phyloP scores from a whole-genome alignment of 2,888 invertebrate genomes.

The Brachynemurus nebulosus region DNA sequence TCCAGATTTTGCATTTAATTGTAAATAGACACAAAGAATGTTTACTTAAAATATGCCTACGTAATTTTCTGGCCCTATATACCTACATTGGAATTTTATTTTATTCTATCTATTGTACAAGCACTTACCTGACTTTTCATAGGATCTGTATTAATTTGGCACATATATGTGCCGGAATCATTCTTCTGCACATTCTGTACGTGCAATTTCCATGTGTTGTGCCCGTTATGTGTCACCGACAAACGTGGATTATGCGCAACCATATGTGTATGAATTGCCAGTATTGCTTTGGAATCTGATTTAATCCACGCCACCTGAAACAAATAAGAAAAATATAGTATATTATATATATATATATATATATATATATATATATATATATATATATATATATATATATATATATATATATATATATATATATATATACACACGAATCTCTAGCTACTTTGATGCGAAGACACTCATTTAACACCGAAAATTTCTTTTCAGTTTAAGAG shows the following conservation, averaged over 20 bases:
- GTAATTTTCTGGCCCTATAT: too few species aligned
- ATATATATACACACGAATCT: too few species aligned
- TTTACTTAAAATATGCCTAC: too few species aligned
- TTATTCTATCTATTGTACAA: too few species aligned
- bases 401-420: too few species aligned
- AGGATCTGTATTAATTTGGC: conserved; percentile 84
- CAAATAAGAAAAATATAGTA: too few species aligned
- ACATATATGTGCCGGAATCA: conserved; percentile 90
- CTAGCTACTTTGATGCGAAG: too few species aligned
- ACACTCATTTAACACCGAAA: too few species aligned
- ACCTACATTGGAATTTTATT: too few species aligned
- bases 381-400: not conserved
- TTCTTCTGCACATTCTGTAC: conserved; percentile 81
- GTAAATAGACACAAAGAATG: too few species aligned
- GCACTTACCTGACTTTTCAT: conserved; percentile 71
- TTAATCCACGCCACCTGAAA: conserved; percentile 85
- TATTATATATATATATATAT: not conserved
- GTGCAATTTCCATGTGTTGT: conserved; percentile 86
- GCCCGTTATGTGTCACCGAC: conserved; percentile 81
- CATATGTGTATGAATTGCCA: conserved; percentile 81
- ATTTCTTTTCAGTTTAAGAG: too few species aligned
- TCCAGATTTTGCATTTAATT: too few species aligned
- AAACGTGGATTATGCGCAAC: conserved; percentile 76
- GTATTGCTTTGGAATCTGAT: conserved; percentile 76
- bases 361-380: not conserved